A percentile compares a stretch with the other conserved stretches of the same genome.
Evolutionary conservation across 2,113 vertebrate genomes (phyloP).

Genomic region (Panurus biarmicus): DNA sequence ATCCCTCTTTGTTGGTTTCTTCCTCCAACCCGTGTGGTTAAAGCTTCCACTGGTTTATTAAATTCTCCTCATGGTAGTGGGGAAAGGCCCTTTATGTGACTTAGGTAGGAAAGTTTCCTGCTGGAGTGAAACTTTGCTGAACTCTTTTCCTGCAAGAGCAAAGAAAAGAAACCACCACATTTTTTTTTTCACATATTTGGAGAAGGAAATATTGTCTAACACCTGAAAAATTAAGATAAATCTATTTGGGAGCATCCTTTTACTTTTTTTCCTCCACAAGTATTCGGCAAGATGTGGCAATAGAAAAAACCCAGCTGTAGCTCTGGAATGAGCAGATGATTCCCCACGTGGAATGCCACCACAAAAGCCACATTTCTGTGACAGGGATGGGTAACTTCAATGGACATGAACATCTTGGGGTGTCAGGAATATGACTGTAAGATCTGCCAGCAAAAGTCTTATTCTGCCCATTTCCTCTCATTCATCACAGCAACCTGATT

Average conservation of each 20-base stretch:
- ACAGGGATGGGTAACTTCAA: not conserved
- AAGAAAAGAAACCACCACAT: not conserved
- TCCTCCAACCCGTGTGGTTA: constrained; percentile 40
- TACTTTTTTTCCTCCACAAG: not conserved
- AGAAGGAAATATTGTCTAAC: not conserved
- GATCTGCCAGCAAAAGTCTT: not conserved
- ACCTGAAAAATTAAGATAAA: not conserved
- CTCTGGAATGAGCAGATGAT: not conserved
- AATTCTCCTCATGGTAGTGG: not conserved
- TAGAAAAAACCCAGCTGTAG: not conserved
- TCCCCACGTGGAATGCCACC: not conserved
- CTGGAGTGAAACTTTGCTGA: constrained; percentile 1
- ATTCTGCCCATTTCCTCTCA: not conserved
- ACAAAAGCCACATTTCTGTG: not conserved
- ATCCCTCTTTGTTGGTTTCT: not conserved
- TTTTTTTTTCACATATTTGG: not conserved
- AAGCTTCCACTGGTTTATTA: constrained; percentile 48
- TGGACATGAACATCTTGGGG: not conserved
- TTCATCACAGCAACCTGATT: not conserved
- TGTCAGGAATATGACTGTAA: not conserved
- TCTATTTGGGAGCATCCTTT: not conserved
- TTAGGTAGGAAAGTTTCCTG: not conserved
- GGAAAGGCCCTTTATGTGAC: not conserved
- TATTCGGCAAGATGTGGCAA: not conserved
- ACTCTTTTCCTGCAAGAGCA: not conserved